These are phyloP conservation scores for Aphidius ervi DNA, from an alignment of 1,140 invertebrate species.

Conservation along the genomic window DNA sequence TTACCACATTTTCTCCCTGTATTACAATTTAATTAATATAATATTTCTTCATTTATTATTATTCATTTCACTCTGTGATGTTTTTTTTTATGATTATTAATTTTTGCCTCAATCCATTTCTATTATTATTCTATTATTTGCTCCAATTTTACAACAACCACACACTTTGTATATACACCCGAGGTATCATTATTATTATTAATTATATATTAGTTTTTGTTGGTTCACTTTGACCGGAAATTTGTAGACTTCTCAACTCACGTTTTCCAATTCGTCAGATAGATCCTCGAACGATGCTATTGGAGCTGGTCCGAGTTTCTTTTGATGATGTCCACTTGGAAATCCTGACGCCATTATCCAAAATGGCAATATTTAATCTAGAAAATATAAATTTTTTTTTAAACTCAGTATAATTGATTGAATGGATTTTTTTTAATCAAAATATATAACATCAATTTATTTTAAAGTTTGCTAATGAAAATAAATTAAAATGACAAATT, in stretches of 20 bases:
- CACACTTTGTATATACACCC: no score
- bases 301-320: slow-evolving; percentile 82
- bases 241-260: slow-evolving; percentile 38
- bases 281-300: slow-evolving; percentile 89
- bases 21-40: slow-evolving; percentile 37
- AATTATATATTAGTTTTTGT: slow-evolving; percentile 6
- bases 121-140: slow-evolving; percentile 5
- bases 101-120: slow-evolving; percentile 22
- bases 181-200: not conserved
- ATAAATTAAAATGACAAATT: no score
- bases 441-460: no score
- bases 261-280: slow-evolving; percentile 72
- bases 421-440: no score
- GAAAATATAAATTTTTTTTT: not conserved
- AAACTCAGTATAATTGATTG: no score
- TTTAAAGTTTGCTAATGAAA: no score
- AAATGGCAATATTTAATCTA: slow-evolving; percentile 5
- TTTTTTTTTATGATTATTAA: slow-evolving; percentile 23
- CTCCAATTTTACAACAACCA: no score
- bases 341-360: slow-evolving; percentile 46
- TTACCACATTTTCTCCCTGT: slow-evolving; percentile 47
- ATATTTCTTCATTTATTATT: slow-evolving; percentile 20
- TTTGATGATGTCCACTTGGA: slow-evolving; percentile 53
- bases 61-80: slow-evolving; percentile 12
- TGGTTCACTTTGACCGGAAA: not conserved